A percentile compares a stretch with the other conserved stretches of the same genome.
Conservation (phyloP, 2,797 vertebrate genomes). For the Hydrophis major region DNA sequence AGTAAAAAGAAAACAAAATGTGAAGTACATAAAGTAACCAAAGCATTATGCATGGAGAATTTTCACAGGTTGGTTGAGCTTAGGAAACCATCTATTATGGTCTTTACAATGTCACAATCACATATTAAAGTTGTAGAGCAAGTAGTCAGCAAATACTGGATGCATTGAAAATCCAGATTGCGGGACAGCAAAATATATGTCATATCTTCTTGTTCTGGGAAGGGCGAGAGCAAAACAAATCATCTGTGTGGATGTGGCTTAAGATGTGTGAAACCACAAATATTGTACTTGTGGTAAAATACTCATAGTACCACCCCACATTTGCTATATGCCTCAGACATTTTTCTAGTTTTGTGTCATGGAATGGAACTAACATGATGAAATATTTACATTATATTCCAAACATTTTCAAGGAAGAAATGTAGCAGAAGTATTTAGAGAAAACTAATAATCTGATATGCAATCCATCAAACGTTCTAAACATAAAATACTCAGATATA, state of each 20-base stretch:
- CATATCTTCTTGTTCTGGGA: neutral
- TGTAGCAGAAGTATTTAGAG: neutral
- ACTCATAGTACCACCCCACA: slow-evolving; percentile 42
- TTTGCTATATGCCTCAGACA: slow-evolving; percentile 52
- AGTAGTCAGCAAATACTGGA: neutral
- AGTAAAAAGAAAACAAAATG: neutral
- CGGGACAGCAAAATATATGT: neutral
- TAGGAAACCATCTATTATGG: neutral
- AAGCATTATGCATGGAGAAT: neutral
- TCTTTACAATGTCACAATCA: neutral
- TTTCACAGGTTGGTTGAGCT: neutral
- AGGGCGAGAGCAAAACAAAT: neutral
- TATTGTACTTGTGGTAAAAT: slow-evolving; percentile 57
- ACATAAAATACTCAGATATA: neutral
- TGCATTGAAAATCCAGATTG: neutral
- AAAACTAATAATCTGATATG: neutral
- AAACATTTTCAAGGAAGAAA: slow-evolving; percentile 16
- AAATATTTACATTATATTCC: slow-evolving; percentile 42
- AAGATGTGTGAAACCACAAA: slow-evolving; percentile 68
- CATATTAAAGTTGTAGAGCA: neutral
- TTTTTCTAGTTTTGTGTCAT: slow-evolving; percentile 59
- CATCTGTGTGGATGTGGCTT: neutral
- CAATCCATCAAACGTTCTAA: neutral
- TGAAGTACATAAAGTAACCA: neutral
- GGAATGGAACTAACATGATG: slow-evolving; percentile 54